Evolutionary conservation across 2,797 vertebrate species (phyloP), one percentile per base, ranked within the genome.

Genomic region (Telmatherina bonti): DNA sequence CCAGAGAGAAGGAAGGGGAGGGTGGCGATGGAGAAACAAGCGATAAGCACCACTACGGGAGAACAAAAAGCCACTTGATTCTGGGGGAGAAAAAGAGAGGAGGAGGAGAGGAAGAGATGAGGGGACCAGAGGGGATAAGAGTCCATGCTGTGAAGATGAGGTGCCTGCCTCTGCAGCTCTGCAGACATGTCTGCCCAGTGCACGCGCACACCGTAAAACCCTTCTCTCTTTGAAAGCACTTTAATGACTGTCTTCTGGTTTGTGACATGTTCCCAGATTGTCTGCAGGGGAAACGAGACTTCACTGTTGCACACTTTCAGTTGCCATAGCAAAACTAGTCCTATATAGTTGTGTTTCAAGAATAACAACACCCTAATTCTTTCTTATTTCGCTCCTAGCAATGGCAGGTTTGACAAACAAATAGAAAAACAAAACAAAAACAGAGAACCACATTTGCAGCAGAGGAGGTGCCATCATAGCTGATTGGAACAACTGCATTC

Each of bases 41-140:
- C 72, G 91, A 92, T 92, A 83, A 89, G 90, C 91, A 82, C 90
- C 70, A 49, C 87, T 69, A 82, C 55, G 22, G 80, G 70, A 87
- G 88, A 92, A 93, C 91, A 93, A 90, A 90, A 91, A 92, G 86
- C 81, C 89, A 84, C 89, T 93, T 93, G 82, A 93, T 90, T 85
- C 84, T 64, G 72, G 79, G 77, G 60, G 59, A 77, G 77, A 54
- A 68, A 74, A 54, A 67, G 67, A 76, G 72, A 36, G 30, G 67
- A 82, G 55, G 70, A 80, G 78, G 53, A 69, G 74, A 75, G 67
- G 81, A 83, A 70, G 77, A 78, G 68, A 79, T 12, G 79, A 43
- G 76, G 45, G 67, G 82, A 79, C 57, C 72, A 81, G 78, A 62
- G 72, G 72, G 85, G 69, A 82, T 69, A 73, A 85, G 72, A 45